These are phyloP conservation scores for Diprion similis DNA, from an alignment of 1,140 invertebrate species.

Conservation along the genomic window DNA sequence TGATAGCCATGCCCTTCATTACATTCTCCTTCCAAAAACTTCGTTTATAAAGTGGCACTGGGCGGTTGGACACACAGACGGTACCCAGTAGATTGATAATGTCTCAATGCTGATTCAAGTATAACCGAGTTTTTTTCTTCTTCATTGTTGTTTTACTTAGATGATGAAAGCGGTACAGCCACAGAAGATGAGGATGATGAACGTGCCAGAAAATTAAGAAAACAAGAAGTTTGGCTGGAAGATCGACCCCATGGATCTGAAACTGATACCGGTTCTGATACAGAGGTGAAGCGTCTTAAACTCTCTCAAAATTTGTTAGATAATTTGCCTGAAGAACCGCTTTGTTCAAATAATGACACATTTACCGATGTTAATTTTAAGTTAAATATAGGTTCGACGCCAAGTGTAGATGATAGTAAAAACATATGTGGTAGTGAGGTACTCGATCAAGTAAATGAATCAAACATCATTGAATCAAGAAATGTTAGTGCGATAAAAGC, in stretches of 20 bases:
- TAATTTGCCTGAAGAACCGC: slow-evolving; percentile 30
- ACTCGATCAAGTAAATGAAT: background rate
- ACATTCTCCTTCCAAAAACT: too few species aligned
- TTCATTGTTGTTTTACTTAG: slow-evolving; percentile 47
- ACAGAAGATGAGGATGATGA: slow-evolving; percentile 78
- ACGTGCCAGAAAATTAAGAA: slow-evolving; percentile 69
- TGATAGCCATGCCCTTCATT: too few species aligned
- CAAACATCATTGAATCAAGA: background rate
- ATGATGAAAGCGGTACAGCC: slow-evolving; percentile 74
- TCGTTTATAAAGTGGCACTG: background rate
- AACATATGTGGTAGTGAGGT: background rate
- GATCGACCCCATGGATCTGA: slow-evolving; percentile 66
- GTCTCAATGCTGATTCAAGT: slow-evolving; percentile 46
- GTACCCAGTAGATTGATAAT: slow-evolving; percentile 56
- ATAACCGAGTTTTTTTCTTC: background rate
- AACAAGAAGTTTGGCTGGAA: slow-evolving; percentile 72
- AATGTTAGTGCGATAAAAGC: background rate
- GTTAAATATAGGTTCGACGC: background rate
- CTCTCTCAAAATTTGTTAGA: slow-evolving; percentile 41
- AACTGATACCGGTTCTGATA: slow-evolving; percentile 76
- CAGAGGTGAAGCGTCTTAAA: slow-evolving; percentile 70
- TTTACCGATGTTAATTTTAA: background rate
- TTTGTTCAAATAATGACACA: slow-evolving; percentile 6
- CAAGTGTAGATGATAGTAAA: background rate
- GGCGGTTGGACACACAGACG: slow-evolving; percentile 50